Conservation (phyloP, 2,888 invertebrate species). For the Thecocarcelia acutangulata region DNA sequence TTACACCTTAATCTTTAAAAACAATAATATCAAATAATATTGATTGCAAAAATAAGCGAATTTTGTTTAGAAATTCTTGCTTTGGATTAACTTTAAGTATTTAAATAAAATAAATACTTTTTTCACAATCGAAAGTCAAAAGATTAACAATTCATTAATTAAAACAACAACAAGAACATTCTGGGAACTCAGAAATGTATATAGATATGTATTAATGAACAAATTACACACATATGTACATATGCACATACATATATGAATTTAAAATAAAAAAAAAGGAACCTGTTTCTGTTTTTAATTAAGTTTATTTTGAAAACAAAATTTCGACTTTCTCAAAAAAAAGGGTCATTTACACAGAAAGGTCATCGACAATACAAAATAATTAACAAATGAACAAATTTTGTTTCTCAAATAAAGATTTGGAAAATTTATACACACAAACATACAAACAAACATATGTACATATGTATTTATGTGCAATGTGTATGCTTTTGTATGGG, state of each 20-base stretch:
- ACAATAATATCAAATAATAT: no score
- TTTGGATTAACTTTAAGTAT: background rate
- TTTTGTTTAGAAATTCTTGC: no score
- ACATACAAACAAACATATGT: background rate
- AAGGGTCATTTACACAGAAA: slow-evolving; percentile 51
- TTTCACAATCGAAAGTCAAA: slow-evolving; percentile 41
- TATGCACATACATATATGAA: background rate
- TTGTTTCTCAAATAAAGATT: slow-evolving; percentile 23
- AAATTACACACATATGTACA: no score
- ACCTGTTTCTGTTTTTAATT: slow-evolving; percentile 26
- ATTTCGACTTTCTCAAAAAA: slow-evolving; percentile 25
- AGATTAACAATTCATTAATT: slow-evolving; percentile 19
- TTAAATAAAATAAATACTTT: background rate
- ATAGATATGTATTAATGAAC: no score
- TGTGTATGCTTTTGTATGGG: background rate
- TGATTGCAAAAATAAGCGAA: no score
- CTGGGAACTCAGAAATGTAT: slow-evolving; percentile 54
- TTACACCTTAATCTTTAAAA: no score
- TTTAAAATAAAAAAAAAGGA: slow-evolving; percentile 16
- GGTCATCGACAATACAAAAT: slow-evolving; percentile 64
- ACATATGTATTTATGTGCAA: background rate
- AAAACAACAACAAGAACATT: slow-evolving; percentile 39
- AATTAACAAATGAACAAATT: slow-evolving; percentile 40
- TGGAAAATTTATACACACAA: background rate
- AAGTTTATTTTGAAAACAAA: slow-evolving; percentile 7